A percentile compares a stretch with the other conserved stretches of the same genome.
Evolutionary conservation across 2,113 vertebrate genomes (phyloP).

Genomic region (Xyrauchen texanus): DNA sequence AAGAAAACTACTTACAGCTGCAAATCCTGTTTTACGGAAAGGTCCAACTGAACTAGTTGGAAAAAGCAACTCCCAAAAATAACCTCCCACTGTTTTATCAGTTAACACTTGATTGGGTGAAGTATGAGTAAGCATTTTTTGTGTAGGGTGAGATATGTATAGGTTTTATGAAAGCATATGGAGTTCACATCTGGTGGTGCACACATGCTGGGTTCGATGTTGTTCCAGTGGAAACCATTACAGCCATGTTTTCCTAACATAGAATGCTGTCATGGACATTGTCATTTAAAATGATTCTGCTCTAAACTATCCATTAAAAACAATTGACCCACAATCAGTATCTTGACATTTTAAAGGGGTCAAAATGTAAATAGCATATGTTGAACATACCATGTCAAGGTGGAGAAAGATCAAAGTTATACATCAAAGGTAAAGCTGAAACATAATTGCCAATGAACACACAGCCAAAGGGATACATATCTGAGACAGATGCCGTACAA

Average conservation of each 20-base stretch:
- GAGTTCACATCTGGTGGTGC: conserved; percentile 55
- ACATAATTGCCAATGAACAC: conserved; percentile 60
- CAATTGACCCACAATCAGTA: too few species aligned
- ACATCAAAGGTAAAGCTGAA: conserved; percentile 45
- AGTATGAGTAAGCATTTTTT: not conserved
- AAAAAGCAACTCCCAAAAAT: conserved; percentile 18
- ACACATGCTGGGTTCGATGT: conserved; percentile 35
- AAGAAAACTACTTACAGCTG: too few species aligned
- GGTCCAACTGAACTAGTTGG: not conserved
- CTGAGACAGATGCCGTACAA: conserved; percentile 33
- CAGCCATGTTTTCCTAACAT: too few species aligned
- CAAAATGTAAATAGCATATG: not conserved
- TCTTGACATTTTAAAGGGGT: not conserved
- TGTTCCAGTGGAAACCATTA: too few species aligned
- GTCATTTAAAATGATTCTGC: too few species aligned
- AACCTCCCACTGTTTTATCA: not conserved
- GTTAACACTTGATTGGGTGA: not conserved
- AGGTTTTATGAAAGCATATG: conserved; percentile 24
- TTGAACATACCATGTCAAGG: not conserved
- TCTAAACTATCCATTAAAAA: too few species aligned
- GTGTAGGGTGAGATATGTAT: not conserved
- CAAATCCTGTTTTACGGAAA: conserved; percentile 5
- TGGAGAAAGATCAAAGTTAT: conserved; percentile 16
- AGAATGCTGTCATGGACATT: too few species aligned
- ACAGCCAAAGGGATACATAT: conserved; percentile 34